These are phyloP conservation scores for Apodemus sylvaticus DNA, from an alignment of 2,113 vertebrate species.

Conservation along the genomic window DNA sequence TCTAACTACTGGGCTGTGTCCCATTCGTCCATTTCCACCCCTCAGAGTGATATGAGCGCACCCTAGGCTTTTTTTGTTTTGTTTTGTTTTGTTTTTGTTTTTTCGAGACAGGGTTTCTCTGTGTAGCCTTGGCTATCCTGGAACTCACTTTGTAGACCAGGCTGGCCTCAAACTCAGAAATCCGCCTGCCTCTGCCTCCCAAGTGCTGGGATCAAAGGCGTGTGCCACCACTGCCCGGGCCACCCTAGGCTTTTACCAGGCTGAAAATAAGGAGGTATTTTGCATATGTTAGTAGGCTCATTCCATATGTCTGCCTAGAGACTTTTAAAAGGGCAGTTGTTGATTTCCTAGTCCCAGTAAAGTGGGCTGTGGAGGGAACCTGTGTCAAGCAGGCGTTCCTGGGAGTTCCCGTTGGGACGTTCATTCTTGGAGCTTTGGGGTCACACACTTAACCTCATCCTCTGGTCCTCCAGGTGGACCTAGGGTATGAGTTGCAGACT, in stretches of 20 bases:
- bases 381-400: background rate
- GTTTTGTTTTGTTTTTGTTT: too few species aligned
- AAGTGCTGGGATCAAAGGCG: too few species aligned
- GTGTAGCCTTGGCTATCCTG: too few species aligned
- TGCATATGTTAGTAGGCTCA: background rate
- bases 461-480: background rate
- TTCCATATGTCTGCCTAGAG: background rate
- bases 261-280: background rate
- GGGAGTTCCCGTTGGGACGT: background rate
- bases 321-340: background rate
- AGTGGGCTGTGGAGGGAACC: background rate
- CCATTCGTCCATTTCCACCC: background rate
- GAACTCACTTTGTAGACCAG: too few species aligned
- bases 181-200: too few species aligned
- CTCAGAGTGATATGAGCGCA: background rate
- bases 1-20: background rate
- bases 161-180: too few species aligned
- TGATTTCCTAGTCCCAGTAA: background rate
- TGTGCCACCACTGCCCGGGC: too few species aligned
- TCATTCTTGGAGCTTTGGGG: background rate
- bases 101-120: too few species aligned
- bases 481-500: background rate
- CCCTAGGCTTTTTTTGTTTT: too few species aligned
- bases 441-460: background rate
- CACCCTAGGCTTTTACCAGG: background rate